phyloP scores from a whole-genome alignment of 2,113 vertebrate species.

The Oceanodroma tethys region DNA sequence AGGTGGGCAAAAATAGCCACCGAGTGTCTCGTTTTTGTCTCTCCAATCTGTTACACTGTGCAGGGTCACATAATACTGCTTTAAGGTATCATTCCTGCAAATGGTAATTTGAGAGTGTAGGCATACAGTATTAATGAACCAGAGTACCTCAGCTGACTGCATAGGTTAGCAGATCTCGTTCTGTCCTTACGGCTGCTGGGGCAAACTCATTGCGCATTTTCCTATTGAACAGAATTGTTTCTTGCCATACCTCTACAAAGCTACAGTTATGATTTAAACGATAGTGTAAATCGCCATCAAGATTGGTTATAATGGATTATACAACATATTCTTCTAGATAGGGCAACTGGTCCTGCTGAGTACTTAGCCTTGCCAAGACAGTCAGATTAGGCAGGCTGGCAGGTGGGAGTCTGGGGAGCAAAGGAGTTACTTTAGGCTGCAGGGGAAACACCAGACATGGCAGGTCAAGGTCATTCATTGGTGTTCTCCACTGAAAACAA shows the following conservation, averaged over 20 bases:
- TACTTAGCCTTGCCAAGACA: background rate
- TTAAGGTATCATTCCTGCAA: background rate
- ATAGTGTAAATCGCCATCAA: background rate
- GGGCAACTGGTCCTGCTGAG: background rate
- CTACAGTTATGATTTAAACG: background rate
- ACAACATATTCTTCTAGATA: background rate
- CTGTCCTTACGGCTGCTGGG: background rate
- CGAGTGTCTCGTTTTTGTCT: background rate
- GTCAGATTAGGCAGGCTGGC: background rate
- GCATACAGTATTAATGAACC: background rate
- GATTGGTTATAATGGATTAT: background rate
- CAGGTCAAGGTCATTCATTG: background rate
- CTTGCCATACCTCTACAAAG: background rate
- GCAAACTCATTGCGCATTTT: background rate
- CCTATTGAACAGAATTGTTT: background rate
- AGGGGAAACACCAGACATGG: background rate
- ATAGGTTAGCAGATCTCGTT: background rate
- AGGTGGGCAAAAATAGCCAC: background rate
- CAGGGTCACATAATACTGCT: background rate
- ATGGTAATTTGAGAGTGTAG: background rate
- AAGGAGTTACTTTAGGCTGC: background rate
- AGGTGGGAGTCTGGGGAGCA: conserved; percentile 21
- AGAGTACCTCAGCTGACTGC: background rate
- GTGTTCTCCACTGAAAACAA: background rate
- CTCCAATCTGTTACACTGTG: background rate